Percentiles rank a stretch among this genome's conserved stretches.
Evolutionary conservation across 2,113 vertebrate species (phyloP).

Genomic region (Galemys pyrenaicus): DNA sequence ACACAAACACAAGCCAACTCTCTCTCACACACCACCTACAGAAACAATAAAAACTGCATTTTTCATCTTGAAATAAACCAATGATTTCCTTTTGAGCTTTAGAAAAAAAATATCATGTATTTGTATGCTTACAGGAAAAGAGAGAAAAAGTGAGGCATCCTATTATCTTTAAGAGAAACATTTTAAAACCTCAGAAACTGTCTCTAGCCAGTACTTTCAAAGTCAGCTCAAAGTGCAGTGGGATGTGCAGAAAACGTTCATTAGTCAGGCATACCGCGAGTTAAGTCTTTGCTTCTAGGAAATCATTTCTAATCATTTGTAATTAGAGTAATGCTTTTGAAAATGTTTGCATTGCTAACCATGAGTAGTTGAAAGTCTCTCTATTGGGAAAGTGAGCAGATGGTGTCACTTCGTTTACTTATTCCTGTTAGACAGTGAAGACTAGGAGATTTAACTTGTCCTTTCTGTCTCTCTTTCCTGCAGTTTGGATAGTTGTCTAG

Average conservation of each 20-base stretch:
- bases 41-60: neutral
- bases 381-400: slow-evolving; percentile 77
- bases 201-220: slow-evolving; percentile 52
- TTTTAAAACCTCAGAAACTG: slow-evolving; percentile 49
- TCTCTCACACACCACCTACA: neutral
- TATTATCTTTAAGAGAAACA: slow-evolving; percentile 60
- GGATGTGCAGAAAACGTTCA: neutral
- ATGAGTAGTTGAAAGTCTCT: slow-evolving; percentile 61
- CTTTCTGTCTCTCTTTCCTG: neutral
- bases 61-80: neutral
- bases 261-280: slow-evolving; percentile 54
- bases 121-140: slow-evolving; percentile 17
- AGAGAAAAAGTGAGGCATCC: slow-evolving; percentile 8
- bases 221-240: slow-evolving; percentile 37
- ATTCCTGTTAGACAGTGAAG: slow-evolving; percentile 8
- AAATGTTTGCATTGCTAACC: slow-evolving; percentile 76
- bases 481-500: slow-evolving; percentile 30
- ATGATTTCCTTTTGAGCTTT: neutral
- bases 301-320: slow-evolving; percentile 76
- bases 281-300: slow-evolving; percentile 61
- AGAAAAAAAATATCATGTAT: neutral
- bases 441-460: slow-evolving; percentile 23
- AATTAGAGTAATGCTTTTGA: slow-evolving; percentile 76
- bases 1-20: neutral
- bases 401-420: slow-evolving; percentile 71